phyloP scores from a whole-genome alignment of 2,888 invertebrate species.

The Microctonus hyperodae region DNA sequence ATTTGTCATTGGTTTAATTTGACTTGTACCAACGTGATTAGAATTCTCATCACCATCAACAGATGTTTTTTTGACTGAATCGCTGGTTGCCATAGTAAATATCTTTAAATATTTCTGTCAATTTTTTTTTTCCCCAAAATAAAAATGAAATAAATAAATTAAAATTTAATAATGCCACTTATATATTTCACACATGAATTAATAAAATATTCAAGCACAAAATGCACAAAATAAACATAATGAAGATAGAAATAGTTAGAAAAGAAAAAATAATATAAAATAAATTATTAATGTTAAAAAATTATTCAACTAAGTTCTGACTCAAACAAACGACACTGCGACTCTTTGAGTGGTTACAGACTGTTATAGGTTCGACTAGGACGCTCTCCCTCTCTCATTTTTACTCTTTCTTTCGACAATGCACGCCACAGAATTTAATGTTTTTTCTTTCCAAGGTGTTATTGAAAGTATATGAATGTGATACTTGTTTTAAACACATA shows the following conservation, averaged over 20 bases:
- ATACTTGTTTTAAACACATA: not conserved
- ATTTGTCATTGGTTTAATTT: not conserved
- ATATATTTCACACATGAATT: not conserved
- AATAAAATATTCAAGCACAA: not conserved
- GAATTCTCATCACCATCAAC: not conserved
- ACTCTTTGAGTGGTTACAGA: slow-evolving; percentile 50
- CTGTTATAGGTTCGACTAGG: slow-evolving; percentile 58
- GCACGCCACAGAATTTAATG: slow-evolving; percentile 50
- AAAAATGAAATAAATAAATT: not conserved
- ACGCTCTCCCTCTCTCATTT: slow-evolving; percentile 42
- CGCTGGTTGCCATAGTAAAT: not conserved
- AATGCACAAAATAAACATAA: not conserved
- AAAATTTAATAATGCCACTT: not conserved
- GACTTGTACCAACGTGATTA: not conserved
- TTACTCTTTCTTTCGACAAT: slow-evolving; percentile 20
- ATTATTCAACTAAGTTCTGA: slow-evolving; percentile 47
- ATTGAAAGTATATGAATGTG: slow-evolving; percentile 30
- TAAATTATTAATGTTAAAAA: slow-evolving; percentile 14
- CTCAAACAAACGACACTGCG: slow-evolving; percentile 56
- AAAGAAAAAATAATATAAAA: slow-evolving; percentile 28
- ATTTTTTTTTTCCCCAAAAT: not conserved
- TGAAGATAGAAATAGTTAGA: not conserved
- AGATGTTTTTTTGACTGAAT: not conserved
- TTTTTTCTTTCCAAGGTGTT: slow-evolving; percentile 35
- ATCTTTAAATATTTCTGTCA: not conserved